Evolutionary conservation across 2,113 vertebrate species (phyloP).

Genomic region (Alces alces): DNA sequence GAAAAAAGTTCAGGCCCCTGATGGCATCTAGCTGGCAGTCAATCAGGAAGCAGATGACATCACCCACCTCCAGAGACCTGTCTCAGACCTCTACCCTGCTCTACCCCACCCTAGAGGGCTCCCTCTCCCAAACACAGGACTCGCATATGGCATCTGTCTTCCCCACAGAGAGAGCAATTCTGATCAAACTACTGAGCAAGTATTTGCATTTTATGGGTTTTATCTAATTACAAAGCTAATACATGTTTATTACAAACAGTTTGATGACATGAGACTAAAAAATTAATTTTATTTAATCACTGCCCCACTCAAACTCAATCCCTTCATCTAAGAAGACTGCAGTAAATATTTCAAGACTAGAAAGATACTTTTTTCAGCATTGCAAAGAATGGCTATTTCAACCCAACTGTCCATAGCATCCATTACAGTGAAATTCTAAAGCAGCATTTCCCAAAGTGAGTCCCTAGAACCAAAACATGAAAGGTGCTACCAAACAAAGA

Average conservation of each 20-base stretch:
- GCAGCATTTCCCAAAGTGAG: background rate
- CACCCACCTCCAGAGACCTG: background rate
- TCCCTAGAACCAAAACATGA: background rate
- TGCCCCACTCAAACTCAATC: background rate
- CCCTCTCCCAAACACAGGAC: background rate
- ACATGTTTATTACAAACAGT: background rate
- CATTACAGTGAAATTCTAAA: background rate
- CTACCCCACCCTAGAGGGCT: background rate
- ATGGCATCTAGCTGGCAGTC: background rate
- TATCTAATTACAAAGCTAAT: background rate
- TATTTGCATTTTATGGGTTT: background rate
- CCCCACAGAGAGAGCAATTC: background rate
- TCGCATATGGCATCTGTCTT: background rate
- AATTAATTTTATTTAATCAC: background rate
- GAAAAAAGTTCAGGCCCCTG: background rate
- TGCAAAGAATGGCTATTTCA: background rate
- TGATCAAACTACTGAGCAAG: background rate
- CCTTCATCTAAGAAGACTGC: background rate
- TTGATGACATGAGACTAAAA: background rate
- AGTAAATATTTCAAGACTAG: background rate
- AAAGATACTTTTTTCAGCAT: background rate
- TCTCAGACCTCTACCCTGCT: background rate
- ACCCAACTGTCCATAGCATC: background rate
- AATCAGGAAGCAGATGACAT: background rate
- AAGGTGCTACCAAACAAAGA: background rate